Evolutionary conservation across 2,888 invertebrate species (phyloP).

Genomic region (Drosophila antonietae): DNA sequence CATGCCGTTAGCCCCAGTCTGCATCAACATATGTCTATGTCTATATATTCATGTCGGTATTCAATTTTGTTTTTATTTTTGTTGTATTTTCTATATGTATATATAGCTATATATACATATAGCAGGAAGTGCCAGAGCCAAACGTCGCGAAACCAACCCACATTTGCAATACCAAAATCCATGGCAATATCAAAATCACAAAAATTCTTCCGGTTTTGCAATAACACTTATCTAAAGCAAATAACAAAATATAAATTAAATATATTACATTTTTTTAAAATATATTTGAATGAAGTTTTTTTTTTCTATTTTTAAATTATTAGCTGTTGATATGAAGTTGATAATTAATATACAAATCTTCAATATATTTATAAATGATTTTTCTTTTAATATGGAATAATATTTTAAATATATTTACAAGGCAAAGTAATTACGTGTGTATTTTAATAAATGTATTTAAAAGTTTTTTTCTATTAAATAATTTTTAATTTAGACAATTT

Average conservation of each 20-base stretch:
- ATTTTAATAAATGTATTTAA: no score
- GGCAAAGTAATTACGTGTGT: no score
- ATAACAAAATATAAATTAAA: not conserved
- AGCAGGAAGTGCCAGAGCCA: conserved; percentile 70
- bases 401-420: no score
- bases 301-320: not conserved
- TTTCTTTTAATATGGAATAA: not conserved
- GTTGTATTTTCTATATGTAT: conserved; percentile 14
- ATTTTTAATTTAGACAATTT: no score
- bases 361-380: no score
- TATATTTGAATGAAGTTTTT: not conserved
- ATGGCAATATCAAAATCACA: conserved; percentile 17
- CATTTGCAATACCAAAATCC: conserved; percentile 55
- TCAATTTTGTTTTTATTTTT: conserved; percentile 19
- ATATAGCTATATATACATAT: conserved; percentile 23
- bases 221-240: not conserved
- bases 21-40: conserved; percentile 43
- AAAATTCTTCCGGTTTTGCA: conserved; percentile 73
- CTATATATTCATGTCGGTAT: conserved; percentile 35
- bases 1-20: conserved; percentile 57
- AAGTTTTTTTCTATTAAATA: no score
- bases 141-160: conserved; percentile 60
- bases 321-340: not conserved
- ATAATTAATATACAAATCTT: not conserved
- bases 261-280: no score